Conservation (phyloP, 2,113 vertebrate species). For the Thomomys bottae region DNA sequence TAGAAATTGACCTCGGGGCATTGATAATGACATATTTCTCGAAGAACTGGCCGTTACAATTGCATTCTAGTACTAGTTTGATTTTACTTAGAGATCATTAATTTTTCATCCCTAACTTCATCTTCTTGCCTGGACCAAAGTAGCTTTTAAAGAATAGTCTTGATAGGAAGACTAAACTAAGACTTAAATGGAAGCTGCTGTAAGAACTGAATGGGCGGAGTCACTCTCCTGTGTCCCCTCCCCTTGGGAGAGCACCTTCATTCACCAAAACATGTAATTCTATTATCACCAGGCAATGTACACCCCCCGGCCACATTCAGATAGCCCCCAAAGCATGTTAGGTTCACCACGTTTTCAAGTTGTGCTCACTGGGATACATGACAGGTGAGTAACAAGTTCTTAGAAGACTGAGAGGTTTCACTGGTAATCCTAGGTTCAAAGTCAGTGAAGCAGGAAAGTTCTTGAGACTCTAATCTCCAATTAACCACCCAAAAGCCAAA, state of each 20-base stretch:
- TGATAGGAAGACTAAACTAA: not conserved
- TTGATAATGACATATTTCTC: not conserved
- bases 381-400: not conserved
- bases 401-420: not conserved
- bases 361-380: not conserved
- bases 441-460: too few relatives aligned
- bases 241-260: not conserved
- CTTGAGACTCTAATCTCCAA: too few relatives aligned
- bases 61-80: not conserved
- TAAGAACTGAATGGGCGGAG: not conserved
- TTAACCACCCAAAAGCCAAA: too few relatives aligned
- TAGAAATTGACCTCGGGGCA: not conserved
- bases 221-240: not conserved
- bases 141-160: constrained; percentile 10
- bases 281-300: too few relatives aligned
- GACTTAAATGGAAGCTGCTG: not conserved
- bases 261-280: not conserved
- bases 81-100: not conserved
- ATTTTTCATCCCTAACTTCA: not conserved
- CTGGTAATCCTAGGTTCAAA: too few relatives aligned
- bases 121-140: not conserved
- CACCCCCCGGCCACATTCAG: not conserved
- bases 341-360: not conserved
- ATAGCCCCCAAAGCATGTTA: not conserved
- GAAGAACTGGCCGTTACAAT: not conserved